Conservation (phyloP, 2,113 vertebrate species). For the Paradoxurus hermaphroditus region DNA sequence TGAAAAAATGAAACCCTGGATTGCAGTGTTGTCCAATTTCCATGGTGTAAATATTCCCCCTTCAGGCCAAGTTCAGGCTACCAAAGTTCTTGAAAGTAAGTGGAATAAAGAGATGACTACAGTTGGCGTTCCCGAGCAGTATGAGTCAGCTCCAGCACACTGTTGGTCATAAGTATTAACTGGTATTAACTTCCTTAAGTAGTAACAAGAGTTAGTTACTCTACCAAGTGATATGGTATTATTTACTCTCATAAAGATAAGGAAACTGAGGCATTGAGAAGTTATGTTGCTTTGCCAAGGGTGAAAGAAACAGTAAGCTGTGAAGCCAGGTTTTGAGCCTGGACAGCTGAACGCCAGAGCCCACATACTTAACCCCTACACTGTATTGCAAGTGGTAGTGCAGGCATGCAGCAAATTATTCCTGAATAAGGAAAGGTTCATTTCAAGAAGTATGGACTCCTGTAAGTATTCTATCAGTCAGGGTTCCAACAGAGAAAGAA, state of each 20-base stretch:
- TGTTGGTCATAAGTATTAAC: too few relatives aligned
- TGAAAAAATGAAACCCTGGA: not conserved
- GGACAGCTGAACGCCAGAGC: not conserved
- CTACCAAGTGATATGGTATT: not conserved
- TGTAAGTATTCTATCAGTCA: not conserved
- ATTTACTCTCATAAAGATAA: not conserved
- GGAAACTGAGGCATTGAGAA: not conserved
- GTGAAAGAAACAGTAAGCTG: not conserved
- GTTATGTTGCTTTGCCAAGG: not conserved
- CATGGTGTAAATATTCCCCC: not conserved
- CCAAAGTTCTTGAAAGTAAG: not conserved
- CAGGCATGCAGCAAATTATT: not conserved
- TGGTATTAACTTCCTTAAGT: not conserved
- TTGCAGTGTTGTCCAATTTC: not conserved
- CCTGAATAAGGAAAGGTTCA: not conserved
- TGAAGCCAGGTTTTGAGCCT: not conserved
- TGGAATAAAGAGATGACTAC: not conserved
- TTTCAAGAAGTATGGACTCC: not conserved
- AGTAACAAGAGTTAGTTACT: not conserved
- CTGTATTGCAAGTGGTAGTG: accelerated
- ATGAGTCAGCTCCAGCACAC: not conserved
- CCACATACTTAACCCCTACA: not conserved
- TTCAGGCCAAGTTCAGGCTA: not conserved
- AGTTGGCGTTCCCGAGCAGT: not conserved
- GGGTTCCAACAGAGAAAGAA: not conserved